A percentile compares a stretch with the other conserved stretches of the same genome.
Conservation (phyloP, 2,888 invertebrate genomes). For the Lydus trimaculatus region DNA sequence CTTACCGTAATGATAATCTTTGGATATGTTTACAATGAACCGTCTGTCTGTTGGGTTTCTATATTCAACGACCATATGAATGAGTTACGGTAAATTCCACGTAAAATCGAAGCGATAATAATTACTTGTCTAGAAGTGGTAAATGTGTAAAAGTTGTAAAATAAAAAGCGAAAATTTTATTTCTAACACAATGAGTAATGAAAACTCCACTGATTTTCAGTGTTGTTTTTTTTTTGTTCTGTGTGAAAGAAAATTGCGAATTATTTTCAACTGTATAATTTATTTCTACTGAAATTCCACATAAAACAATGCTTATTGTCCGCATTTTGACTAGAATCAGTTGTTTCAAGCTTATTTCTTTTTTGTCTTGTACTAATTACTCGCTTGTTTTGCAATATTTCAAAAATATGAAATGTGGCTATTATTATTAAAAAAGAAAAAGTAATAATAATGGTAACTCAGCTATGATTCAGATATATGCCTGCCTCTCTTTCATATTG, state of each 20-base stretch:
- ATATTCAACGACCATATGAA: background rate
- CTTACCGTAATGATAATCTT: conserved; percentile 1
- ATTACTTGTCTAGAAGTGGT: conserved; percentile 9
- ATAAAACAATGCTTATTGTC: background rate
- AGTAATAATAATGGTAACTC: background rate
- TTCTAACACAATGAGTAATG: background rate
- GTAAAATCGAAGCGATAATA: conserved; percentile 2
- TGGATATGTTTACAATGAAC: background rate
- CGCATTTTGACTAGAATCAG: background rate
- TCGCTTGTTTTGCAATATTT: conserved; percentile 3
- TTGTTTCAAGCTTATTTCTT: background rate
- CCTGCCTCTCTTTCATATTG: background rate
- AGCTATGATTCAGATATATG: background rate
- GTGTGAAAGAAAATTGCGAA: background rate
- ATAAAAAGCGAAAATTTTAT: background rate
- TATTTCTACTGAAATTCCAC: background rate
- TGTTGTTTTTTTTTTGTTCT: background rate
- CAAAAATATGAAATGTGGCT: background rate
- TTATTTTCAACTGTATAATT: background rate
- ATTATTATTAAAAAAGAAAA: background rate
- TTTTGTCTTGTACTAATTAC: background rate
- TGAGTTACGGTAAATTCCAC: conserved; percentile 14
- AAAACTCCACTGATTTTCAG: background rate
- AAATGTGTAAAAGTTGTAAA: conserved; percentile 3
- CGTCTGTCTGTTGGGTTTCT: background rate